Conservation (phyloP, 2,888 invertebrate species). For the Eilema depressum region DNA sequence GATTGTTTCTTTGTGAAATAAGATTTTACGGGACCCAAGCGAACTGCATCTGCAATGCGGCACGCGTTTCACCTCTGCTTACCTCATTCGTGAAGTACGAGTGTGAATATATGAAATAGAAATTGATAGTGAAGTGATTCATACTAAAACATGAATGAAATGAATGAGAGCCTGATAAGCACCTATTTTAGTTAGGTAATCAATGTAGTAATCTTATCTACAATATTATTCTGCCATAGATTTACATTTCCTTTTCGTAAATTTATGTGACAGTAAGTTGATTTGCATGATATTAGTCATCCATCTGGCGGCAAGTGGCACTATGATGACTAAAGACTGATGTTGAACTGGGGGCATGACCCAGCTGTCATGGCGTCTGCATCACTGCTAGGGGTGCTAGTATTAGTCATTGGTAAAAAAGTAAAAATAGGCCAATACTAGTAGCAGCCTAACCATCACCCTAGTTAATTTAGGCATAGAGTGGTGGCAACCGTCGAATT, state of each 20-base stretch:
- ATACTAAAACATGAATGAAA: constrained; percentile 7
- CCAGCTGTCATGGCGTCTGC: background rate
- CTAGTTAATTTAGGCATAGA: too few relatives aligned
- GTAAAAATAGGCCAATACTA: too few relatives aligned
- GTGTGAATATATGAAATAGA: too few relatives aligned
- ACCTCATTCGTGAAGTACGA: too few relatives aligned
- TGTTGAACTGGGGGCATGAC: background rate
- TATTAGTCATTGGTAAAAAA: background rate
- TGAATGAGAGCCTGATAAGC: constrained; percentile 8
- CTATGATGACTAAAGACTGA: background rate
- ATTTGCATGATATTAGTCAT: background rate
- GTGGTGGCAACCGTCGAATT: too few relatives aligned
- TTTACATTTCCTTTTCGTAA: constrained; percentile 7
- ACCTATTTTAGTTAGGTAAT: background rate
- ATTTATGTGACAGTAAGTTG: constrained; percentile 3
- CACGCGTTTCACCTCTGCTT: too few relatives aligned
- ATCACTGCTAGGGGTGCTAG: background rate
- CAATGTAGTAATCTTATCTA: constrained; percentile 5
- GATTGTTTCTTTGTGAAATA: too few relatives aligned
- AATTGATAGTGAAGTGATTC: constrained; percentile 1
- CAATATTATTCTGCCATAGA: background rate
- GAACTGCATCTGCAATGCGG: too few relatives aligned
- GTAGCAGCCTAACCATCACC: too few relatives aligned
- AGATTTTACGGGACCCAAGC: too few relatives aligned
- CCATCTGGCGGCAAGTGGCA: background rate